Evolutionary conservation across 2,888 invertebrate genomes (phyloP), one percentile per base, ranked within the genome.

Genomic region (Ophion costatus): DNA sequence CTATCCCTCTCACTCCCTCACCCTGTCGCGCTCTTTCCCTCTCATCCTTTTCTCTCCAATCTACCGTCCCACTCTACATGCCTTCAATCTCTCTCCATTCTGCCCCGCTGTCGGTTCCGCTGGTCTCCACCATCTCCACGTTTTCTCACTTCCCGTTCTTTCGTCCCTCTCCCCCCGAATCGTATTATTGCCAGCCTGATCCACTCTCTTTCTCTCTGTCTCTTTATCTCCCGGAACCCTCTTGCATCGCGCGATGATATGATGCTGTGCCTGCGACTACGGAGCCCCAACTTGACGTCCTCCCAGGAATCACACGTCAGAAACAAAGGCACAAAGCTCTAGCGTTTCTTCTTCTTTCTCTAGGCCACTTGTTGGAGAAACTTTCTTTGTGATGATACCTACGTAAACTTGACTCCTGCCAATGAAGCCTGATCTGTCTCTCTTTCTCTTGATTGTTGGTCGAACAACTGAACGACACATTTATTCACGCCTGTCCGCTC

Each of bases 1-100:
- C 90, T 91, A 90, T 89, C 89, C 56, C 79, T 81, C 86, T 82
- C 81, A 88, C 88, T 89, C 89, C 88, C 86, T 83, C 80, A 79
- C 84, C 88, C 87, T 82, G 67, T 86, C 82, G 79, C 84, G 59
- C 79, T 86, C 80, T 82, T 84, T 64, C 78, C 86, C 86, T 88
- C 88, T 89, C 88, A 87, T 87, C 87, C 80, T 77, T 82, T 83
- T 20, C 75, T 74, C 85, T 84, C 87, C 82, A 84, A 76, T 84
- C 84, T 80, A 74, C 80, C 81, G 84, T 86, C 79, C 75, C 77
- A 86, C 88, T 83, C 85, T 78, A 83, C 45, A 45, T 59, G 57
- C 77, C 88, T 87, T 85, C 86, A 83, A 85, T 80, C 74, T 71
- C 79, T 33, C 64, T 57, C 66, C 51, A 24, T 57, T 75, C 64